These are phyloP conservation scores for Coracias cyanogaster DNA, from an alignment of 2,797 vertebrate genomes.

Conservation along the genomic window DNA sequence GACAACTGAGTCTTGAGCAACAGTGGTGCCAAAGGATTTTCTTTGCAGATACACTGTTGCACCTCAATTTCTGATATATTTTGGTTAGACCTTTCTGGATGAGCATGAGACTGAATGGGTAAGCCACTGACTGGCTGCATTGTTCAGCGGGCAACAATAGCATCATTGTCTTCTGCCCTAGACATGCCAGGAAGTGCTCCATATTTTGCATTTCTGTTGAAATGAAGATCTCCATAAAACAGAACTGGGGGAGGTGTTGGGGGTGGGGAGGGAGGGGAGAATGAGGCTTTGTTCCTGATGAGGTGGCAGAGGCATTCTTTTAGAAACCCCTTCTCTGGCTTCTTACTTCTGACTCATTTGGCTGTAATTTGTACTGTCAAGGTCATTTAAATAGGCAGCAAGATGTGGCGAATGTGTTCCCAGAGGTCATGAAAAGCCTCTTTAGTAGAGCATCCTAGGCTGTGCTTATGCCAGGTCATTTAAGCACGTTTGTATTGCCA, in stretches of 20 bases:
- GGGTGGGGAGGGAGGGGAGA: not conserved
- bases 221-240: conserved; percentile 36
- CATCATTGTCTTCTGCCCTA: conserved; percentile 48
- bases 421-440: conserved; percentile 72
- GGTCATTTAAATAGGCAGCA: conserved; percentile 67
- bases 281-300: conserved; percentile 39
- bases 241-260: not conserved
- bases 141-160: conserved; percentile 49
- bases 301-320: conserved; percentile 4
- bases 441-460: conserved; percentile 48
- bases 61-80: not conserved
- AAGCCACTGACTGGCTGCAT: conserved; percentile 42
- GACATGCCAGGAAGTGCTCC: conserved; percentile 36
- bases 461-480: conserved; percentile 61
- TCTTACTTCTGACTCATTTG: conserved; percentile 48
- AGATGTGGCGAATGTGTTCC: conserved; percentile 44
- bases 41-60: not conserved
- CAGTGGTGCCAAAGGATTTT: not conserved
- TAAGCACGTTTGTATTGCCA: conserved; percentile 60
- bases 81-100: not conserved
- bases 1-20: not conserved
- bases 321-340: not conserved
- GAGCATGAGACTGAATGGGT: not conserved
- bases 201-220: conserved; percentile 62
- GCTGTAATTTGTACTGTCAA: conserved; percentile 61